Evolutionary conservation across 2,113 vertebrate genomes (phyloP), one percentile per base, ranked within the genome.

Genomic region (Corythaixoides concolor): DNA sequence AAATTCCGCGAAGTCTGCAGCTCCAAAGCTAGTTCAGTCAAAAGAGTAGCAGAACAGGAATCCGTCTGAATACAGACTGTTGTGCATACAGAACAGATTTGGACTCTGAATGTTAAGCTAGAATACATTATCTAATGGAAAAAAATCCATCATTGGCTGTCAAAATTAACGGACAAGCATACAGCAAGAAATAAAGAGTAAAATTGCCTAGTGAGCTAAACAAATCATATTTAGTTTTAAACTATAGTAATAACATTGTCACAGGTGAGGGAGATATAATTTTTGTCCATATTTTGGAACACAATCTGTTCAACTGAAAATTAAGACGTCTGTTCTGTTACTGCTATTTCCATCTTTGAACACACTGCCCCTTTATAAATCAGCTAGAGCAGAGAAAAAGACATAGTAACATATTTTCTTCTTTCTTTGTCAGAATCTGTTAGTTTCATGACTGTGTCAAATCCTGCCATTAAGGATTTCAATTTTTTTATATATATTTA

Each of bases 391-490:
- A 86, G 68, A 76, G 12, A 60, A 73, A 62, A 84, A 77, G 55
- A 27, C 0, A 1, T 27, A 72, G 35, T 26, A 91, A 50, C 7
- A 15, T 60, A 18, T 75, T 50, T 90, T 66, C 79, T 73, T 39
- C 23, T 49, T 84, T 86, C 43, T 85, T 82, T 80, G 52, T 84
- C 87, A 86, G 66, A 90, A 80, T 19, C n/a, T 55, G 14, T 94
- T 93, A 41, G n/a, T 59, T 92, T 84, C 81, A 63, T 47, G 73
- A 68, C 24, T 72, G 17, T 75, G 45, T 84, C 89, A 93, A 30
- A 89, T 91, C 53, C 84, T 92, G 58, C 43, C 77, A 59, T 43
- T 87, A 91, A 87, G n/a, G 69, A 84, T 89, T n/a, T 87, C n/a
- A 9, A 6, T 0, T 5, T 26, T 26, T 88, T 89, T 53, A 66